Conservation (phyloP, 2,888 invertebrate genomes). For the Lochmaea capreae region DNA sequence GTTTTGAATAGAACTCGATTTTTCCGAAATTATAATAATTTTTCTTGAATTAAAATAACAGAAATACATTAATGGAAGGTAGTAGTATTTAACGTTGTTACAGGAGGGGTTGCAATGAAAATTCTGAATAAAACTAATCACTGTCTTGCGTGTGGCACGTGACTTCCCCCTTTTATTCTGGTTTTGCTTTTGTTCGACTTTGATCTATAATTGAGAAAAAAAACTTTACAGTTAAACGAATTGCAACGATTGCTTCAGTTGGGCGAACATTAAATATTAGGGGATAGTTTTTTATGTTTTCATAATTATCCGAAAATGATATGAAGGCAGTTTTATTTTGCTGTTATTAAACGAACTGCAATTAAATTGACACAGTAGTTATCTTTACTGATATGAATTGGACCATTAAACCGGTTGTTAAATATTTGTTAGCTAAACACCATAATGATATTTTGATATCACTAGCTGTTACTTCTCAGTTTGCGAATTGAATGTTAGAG, state of each 20-base stretch:
- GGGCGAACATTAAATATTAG: background rate
- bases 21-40: too few species aligned
- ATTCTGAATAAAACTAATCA: constrained; percentile 60
- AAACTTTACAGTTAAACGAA: constrained; percentile 58
- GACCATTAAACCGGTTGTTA: too few species aligned
- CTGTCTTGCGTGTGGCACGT: constrained; percentile 58
- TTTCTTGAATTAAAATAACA: background rate
- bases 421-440: too few species aligned
- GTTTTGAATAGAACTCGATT: too few species aligned
- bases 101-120: constrained; percentile 48
- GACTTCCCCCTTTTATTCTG: constrained; percentile 46
- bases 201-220: constrained; percentile 53
- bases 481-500: too few species aligned
- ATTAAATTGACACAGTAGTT: too few species aligned
- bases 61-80: constrained; percentile 11
- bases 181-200: constrained; percentile 49
- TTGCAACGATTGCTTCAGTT: constrained; percentile 56
- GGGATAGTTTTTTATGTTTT: background rate
- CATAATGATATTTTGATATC: too few species aligned
- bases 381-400: too few species aligned
- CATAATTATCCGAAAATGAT: background rate
- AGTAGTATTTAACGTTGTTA: constrained; percentile 21
- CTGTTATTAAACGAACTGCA: too few species aligned
- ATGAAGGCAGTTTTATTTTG: too few species aligned
- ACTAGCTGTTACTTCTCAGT: too few species aligned